Evolutionary conservation across 1,140 invertebrate genomes (phyloP).

Genomic region (Polypedilum vanderplanki): DNA sequence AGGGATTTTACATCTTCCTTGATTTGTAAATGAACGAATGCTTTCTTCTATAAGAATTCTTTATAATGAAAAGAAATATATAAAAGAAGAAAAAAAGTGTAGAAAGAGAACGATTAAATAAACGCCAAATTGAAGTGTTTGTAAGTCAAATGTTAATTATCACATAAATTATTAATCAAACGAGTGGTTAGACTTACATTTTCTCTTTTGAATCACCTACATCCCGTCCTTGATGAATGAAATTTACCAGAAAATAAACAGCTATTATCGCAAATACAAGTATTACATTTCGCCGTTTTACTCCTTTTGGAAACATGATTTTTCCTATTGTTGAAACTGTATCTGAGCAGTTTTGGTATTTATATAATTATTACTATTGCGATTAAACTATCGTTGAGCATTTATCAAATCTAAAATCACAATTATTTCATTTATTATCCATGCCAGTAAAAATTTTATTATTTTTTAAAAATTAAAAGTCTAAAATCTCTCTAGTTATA

Average conservation of each 20-base stretch:
- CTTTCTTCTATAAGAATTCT: slow-evolving; percentile 43
- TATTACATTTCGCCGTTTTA: background rate
- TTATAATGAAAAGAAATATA: slow-evolving; percentile 16
- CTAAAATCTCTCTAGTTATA: no score
- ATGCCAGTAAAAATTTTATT: no score
- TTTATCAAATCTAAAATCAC: background rate
- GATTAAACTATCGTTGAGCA: background rate
- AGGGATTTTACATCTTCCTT: slow-evolving; percentile 54
- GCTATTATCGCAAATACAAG: background rate
- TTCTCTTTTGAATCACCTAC: background rate
- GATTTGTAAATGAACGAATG: slow-evolving; percentile 41
- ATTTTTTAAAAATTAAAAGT: no score
- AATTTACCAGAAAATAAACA: background rate
- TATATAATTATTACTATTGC: no score
- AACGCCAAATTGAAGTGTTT: background rate
- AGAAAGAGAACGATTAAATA: background rate
- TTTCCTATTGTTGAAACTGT: background rate
- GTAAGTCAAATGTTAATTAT: background rate
- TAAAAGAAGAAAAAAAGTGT: background rate
- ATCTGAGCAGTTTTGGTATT: background rate
- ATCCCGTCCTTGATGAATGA: background rate
- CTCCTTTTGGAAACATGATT: background rate
- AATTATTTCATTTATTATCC: no score
- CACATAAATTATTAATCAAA: background rate
- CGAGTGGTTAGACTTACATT: background rate